A percentile compares a stretch with the other conserved stretches of the same genome.
phyloP scores from a whole-genome alignment of 2,113 vertebrate species.

The Heteronetta atricapilla region DNA sequence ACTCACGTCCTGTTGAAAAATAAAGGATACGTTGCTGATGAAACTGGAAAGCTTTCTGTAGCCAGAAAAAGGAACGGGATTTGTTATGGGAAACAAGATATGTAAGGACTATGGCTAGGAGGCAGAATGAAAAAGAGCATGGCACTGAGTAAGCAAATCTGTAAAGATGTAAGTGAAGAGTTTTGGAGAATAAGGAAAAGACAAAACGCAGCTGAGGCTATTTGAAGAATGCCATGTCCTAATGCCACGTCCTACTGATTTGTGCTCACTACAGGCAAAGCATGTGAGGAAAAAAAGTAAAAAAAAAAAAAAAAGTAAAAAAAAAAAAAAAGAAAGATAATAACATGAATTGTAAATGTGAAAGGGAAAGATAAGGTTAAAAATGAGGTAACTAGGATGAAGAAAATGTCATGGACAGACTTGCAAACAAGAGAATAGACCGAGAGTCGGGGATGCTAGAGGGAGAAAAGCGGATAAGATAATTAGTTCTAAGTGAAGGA shows the following conservation, averaged over 20 bases:
- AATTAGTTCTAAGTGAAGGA: not conserved
- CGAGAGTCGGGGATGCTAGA: not conserved
- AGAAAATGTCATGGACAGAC: not conserved
- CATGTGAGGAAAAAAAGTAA: not conserved
- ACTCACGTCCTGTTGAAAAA: not conserved
- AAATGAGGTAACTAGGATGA: not conserved
- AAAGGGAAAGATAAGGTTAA: conserved; percentile 25
- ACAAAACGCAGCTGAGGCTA: not conserved
- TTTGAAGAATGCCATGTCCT: not conserved
- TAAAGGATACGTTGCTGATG: not conserved
- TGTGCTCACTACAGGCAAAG: not conserved
- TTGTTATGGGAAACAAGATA: not conserved
- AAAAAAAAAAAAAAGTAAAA: not conserved
- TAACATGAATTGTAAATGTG: not conserved
- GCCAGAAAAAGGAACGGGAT: not conserved
- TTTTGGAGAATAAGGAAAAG: not conserved
- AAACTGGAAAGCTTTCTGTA: not conserved
- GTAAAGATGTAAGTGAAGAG: not conserved
- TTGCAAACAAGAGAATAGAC: not conserved
- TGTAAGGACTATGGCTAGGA: not conserved
- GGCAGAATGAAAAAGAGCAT: not conserved
- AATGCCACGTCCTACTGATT: not conserved
- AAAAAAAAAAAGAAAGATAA: not conserved
- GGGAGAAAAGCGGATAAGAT: conserved; percentile 2
- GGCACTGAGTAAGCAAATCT: conserved; percentile 4